These are phyloP conservation scores for Gymnosoma rotundatum DNA, from an alignment of 2,888 invertebrate genomes.

Conservation along the genomic window DNA sequence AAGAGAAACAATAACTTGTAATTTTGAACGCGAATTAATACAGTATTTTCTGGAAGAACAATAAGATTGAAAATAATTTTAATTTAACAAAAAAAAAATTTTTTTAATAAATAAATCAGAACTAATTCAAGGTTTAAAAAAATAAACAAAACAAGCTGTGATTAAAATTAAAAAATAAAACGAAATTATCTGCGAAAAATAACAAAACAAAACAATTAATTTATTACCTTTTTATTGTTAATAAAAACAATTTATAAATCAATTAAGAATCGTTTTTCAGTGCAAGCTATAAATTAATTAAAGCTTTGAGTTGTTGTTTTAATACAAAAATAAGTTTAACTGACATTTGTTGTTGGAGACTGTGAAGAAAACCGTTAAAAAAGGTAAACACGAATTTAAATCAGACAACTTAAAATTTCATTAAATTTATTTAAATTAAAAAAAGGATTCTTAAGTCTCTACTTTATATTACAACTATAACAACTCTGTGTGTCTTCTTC, in stretches of 20 bases:
- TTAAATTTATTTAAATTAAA: no score
- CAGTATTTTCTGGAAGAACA: constrained; percentile 25
- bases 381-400: neutral
- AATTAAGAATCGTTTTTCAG: neutral
- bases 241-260: neutral
- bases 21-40: constrained; percentile 30
- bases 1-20: constrained; percentile 61
- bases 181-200: constrained; percentile 37
- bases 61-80: constrained; percentile 31
- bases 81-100: neutral
- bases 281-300: constrained; percentile 31
- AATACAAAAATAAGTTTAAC: constrained; percentile 2
- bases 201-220: neutral
- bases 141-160: constrained; percentile 43
- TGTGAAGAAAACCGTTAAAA: neutral
- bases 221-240: constrained; percentile 16
- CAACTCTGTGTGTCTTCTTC: no score
- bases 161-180: constrained; percentile 25
- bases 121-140: constrained; percentile 34
- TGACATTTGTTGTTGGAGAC: neutral
- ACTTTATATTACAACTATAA: no score
- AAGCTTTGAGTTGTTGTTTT: neutral
- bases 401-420: no score
- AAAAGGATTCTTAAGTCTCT: no score
- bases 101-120: constrained; percentile 7